Base-by-base conservation (phyloP, 2,888 invertebrate genomes). In the Drosophila diplacantha region DNA sequence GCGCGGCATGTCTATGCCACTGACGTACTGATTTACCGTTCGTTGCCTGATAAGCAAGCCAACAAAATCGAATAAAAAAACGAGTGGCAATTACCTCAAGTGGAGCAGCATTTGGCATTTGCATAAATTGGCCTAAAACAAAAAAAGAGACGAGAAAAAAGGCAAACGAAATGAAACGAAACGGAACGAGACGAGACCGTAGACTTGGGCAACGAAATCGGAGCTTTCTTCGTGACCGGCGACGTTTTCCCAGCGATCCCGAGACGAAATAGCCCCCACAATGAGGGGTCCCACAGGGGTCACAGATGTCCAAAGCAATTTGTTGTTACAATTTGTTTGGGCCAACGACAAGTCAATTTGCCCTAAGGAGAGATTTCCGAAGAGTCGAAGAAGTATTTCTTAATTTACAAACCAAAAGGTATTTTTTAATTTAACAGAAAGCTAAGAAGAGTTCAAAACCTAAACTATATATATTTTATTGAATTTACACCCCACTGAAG, bases 1-100 rank as follows among this genome's bases (percentile, higher is more conserved):
- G 77, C 78, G 62, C 51, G 65, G 81, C 79, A 79, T 79, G 70
- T 79, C 72, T 73, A 76, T 66, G 68, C 68, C 64, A 47, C 71
- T 73, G 77, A 75, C 77, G 68, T 74, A 80, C 81, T 77, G 75
- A 81, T 78, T 81, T 78, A 78, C 78, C 73, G 81, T 78, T 78
- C 73, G 65, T 54, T 63, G 60, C 53, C 47, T 52, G 51, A 52
- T 44, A 59, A 55, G 56, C 58, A n/a, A 24, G 14, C 63, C 34
- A 24, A 32, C 9, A 41, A 49, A 54, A 18, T 43, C 24, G 26
- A 12, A 50, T 53, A 29, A 52, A 39, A 56, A 57, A 59, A 71
- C 61, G 58, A 71, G 80, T 71, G 77, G 80, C 77, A 77, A 77
- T 77, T 77, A 77, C 77, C 77, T 71, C 71, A 77, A 77, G 65